Conservation (phyloP, 2,888 invertebrate species). For the Drosophila rellima region DNA sequence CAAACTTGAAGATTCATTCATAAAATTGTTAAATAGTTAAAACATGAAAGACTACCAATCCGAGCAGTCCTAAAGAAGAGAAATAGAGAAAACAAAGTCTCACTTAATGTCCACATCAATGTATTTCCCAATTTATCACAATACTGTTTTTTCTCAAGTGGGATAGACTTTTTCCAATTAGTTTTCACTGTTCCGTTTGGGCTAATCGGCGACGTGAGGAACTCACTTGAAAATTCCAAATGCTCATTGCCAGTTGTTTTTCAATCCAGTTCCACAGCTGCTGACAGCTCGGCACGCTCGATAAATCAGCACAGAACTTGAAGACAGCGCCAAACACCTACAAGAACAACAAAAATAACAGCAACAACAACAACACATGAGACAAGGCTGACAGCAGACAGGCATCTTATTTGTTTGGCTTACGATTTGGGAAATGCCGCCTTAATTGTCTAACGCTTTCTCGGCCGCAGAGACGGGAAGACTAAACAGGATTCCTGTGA, state of each 20-base stretch:
- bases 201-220: slow-evolving; percentile 52
- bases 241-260: slow-evolving; percentile 49
- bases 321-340: slow-evolving; percentile 30
- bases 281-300: slow-evolving; percentile 53
- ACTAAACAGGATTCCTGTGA: slow-evolving; percentile 31
- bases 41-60: neutral
- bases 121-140: neutral
- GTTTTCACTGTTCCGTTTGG: slow-evolving; percentile 44
- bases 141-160: neutral
- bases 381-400: slow-evolving; percentile 18
- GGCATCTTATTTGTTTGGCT: slow-evolving; percentile 61
- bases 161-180: slow-evolving; percentile 49
- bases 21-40: neutral
- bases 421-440: slow-evolving; percentile 55
- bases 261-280: slow-evolving; percentile 47
- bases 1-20: neutral
- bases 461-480: slow-evolving; percentile 13
- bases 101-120: neutral
- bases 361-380: slow-evolving; percentile 26
- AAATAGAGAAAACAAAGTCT: neutral
- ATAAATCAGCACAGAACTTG: slow-evolving; percentile 63
- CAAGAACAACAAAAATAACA: slow-evolving; percentile 28
- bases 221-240: slow-evolving; percentile 36
- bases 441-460: slow-evolving; percentile 66
- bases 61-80: neutral